phyloP scores from a whole-genome alignment of 2,113 vertebrate species.

The Anser cygnoides region DNA sequence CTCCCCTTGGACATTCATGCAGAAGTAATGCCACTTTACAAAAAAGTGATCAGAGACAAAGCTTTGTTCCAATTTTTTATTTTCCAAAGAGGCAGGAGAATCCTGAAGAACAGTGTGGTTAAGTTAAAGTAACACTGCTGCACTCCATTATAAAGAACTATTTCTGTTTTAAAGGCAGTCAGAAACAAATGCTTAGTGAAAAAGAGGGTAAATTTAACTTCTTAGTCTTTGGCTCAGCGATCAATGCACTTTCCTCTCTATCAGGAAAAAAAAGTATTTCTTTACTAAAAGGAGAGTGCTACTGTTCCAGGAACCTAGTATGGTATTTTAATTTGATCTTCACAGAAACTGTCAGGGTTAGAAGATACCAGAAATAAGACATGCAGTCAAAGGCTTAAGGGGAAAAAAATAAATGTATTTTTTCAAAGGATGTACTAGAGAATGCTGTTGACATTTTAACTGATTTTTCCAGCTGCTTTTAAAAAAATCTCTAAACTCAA shows the following conservation, averaged over 20 bases:
- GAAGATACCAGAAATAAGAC: not conserved
- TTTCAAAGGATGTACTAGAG: not conserved
- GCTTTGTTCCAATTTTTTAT: not conserved
- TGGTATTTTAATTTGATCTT: not conserved
- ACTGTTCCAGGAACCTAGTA: not conserved
- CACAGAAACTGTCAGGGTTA: not conserved
- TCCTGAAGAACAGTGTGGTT: not conserved
- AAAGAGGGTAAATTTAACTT: not conserved
- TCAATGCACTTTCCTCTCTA: fast-evolving
- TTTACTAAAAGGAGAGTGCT: not conserved
- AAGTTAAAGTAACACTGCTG: not conserved
- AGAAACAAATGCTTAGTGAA: not conserved
- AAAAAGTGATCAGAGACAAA: not conserved
- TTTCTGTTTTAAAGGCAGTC: not conserved
- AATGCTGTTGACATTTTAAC: not conserved
- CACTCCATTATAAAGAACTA: not conserved
- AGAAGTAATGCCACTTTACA: not conserved
- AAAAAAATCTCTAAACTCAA: not conserved
- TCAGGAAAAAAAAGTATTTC: not conserved
- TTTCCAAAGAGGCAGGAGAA: not conserved
- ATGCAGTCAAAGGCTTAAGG: not conserved
- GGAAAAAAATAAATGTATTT: not conserved
- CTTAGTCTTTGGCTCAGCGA: not conserved
- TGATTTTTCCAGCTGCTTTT: not conserved
- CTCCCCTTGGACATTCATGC: not conserved